Conservation (phyloP, 2,113 vertebrate species). For the Campylorhamphus procurvoides region DNA sequence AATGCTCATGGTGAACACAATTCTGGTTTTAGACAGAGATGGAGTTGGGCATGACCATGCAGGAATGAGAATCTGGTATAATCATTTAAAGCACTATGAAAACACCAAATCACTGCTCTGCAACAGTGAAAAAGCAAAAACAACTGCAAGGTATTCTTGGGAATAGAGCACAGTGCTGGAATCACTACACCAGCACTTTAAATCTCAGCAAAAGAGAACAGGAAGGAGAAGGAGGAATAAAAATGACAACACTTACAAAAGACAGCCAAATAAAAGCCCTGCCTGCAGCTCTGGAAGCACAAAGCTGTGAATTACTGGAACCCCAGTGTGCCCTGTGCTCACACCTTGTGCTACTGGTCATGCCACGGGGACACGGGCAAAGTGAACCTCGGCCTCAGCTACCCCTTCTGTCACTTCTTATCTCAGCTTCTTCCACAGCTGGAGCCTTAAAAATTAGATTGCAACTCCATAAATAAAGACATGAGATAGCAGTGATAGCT, state of each 20-base stretch:
- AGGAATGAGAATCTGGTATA: background rate
- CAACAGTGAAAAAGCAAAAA: background rate
- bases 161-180: background rate
- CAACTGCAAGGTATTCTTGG: background rate
- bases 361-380: rapidly evolving
- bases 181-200: background rate
- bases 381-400: background rate
- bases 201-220: background rate
- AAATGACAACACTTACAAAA: background rate
- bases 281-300: background rate
- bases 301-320: background rate
- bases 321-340: background rate
- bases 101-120: background rate
- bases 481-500: background rate
- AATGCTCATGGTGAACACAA: background rate
- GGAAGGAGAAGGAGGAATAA: background rate
- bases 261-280: background rate
- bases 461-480: background rate
- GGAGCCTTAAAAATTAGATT: background rate
- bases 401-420: background rate
- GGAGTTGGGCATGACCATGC: background rate
- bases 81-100: rapidly evolving
- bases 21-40: background rate
- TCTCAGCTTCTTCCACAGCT: background rate
- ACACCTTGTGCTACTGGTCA: background rate